These are phyloP conservation scores for Sterrhoptilus dennistouni DNA, from an alignment of 2,113 vertebrate species.

Conservation along the genomic window DNA sequence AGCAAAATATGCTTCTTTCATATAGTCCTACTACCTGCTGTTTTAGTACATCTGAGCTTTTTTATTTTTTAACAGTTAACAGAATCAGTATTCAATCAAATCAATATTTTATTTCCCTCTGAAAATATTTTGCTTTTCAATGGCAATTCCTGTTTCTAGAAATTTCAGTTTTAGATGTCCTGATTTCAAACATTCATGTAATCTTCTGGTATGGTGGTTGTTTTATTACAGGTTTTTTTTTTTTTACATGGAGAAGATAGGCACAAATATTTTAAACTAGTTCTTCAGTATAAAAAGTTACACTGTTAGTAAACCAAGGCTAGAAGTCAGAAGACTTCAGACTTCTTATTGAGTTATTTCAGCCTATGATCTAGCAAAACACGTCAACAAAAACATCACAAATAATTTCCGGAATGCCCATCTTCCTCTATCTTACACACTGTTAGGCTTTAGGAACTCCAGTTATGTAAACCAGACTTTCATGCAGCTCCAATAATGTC, in stretches of 20 bases:
- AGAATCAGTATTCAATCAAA: not conserved
- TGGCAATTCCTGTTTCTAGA: not conserved
- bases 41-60: not conserved
- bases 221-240: not conserved
- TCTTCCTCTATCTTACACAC: not conserved
- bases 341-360: not conserved
- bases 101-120: not conserved
- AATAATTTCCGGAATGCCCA: not conserved
- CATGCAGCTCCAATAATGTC: not conserved
- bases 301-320: not conserved
- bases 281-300: not conserved
- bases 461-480: not conserved
- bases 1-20: not conserved
- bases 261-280: not conserved
- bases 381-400: not conserved
- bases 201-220: not conserved
- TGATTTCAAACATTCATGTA: not conserved
- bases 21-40: not conserved
- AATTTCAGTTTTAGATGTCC: not conserved
- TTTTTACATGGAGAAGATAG: not conserved
- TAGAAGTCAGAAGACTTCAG: not conserved
- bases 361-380: not conserved
- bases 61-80: not conserved
- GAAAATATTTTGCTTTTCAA: not conserved
- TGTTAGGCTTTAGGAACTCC: not conserved